Percentiles rank a stretch among this genome's conserved stretches.
phyloP scores from a whole-genome alignment of 2,797 vertebrate genomes.

The Crossoptilon crossoptilon region DNA sequence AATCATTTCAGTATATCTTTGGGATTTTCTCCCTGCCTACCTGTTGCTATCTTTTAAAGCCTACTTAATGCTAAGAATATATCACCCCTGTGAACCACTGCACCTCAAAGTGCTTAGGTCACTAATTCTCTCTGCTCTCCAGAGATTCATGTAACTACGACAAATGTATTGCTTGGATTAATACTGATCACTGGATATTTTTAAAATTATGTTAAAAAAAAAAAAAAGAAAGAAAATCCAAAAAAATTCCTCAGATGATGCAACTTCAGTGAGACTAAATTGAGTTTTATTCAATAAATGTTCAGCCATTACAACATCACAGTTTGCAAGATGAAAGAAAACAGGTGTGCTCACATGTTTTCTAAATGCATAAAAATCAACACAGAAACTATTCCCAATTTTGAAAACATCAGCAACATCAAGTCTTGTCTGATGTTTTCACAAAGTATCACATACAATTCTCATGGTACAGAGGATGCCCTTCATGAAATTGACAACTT shows the following conservation, averaged over 20 bases:
- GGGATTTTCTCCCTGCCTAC: background rate
- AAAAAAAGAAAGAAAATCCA: background rate
- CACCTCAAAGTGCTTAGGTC: background rate
- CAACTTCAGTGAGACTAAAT: background rate
- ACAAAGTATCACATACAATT: background rate
- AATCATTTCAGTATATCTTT: background rate
- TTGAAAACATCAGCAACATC: background rate
- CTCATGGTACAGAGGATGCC: background rate
- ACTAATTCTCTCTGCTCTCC: background rate
- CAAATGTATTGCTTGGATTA: background rate
- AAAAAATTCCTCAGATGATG: background rate
- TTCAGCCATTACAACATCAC: background rate
- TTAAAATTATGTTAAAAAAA: background rate
- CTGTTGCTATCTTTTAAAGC: background rate
- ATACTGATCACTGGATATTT: background rate
- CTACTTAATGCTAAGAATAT: background rate
- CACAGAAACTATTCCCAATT: background rate
- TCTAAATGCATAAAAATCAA: background rate
- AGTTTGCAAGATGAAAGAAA: background rate
- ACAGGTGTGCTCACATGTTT: background rate
- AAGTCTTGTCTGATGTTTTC: no score
- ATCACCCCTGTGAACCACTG: background rate
- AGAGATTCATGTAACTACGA: background rate
- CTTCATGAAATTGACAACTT: background rate
- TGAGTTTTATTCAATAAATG: background rate